These are phyloP conservation scores for Ophioderma brevispina DNA, from an alignment of 35 echinoderm and acorn worm genomes.

Conservation along the genomic window DNA sequence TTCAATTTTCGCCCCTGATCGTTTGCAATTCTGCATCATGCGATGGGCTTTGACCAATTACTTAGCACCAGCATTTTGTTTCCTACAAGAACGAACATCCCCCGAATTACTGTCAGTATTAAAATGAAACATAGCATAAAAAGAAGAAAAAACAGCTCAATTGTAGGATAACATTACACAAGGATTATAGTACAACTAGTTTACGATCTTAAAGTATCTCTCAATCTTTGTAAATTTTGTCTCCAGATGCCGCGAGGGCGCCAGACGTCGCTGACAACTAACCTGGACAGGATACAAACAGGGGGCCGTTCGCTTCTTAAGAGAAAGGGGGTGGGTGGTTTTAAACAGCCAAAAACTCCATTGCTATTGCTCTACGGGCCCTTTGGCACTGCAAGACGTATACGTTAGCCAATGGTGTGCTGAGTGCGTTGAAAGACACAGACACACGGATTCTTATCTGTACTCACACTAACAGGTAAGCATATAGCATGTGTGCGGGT, in stretches of 20 bases:
- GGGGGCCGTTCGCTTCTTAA: neutral
- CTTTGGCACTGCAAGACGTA: conserved; percentile 82
- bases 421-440: conserved; percentile 22
- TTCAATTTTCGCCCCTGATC: conserved; percentile 67
- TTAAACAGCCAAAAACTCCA: neutral
- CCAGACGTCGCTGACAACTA: too few species aligned
- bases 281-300: conserved; percentile 3
- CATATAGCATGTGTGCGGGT: too few species aligned
- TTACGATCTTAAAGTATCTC: too few species aligned
- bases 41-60: conserved; percentile 57
- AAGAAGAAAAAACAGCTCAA: too few species aligned
- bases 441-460: conserved; percentile 78
- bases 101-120: neutral
- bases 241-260: too few species aligned
- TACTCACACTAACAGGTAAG: conserved; percentile 92
- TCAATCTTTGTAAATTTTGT: too few species aligned
- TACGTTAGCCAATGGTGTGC: conserved; percentile 70
- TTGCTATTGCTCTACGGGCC: conserved; percentile 57
- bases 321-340: conserved; percentile 20
- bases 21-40: conserved; percentile 55
- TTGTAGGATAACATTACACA: too few species aligned
- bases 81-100: conserved; percentile 47
- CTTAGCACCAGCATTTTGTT: conserved; percentile 43
- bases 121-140: too few species aligned
- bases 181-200: too few species aligned